Evolutionary conservation across 1,140 invertebrate genomes (phyloP), one percentile per base, ranked within the genome.

Genomic region (Yoshiicerus persimilis): DNA sequence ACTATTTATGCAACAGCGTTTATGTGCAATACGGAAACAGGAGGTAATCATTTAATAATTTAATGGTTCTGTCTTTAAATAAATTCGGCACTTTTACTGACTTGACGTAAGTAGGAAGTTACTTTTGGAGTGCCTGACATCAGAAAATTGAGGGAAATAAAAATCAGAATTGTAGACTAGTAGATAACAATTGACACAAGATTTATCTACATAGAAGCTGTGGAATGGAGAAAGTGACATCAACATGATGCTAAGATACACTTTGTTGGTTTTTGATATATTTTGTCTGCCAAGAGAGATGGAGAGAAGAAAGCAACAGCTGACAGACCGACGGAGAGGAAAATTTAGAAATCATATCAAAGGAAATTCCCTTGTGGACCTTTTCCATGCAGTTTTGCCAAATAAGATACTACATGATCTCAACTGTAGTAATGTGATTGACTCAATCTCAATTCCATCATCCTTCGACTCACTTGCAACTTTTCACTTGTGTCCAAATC

Each of bases 391-490:
- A 70, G 64, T 70, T 70, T 27, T 27, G 64, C 64, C 64, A 30
- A 70, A 70, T 70, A 70, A 70, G 64, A 70, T 70, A 10, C 10
- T 70, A 70, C 27, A 25, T 70, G 64, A 70, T 70, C 64, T 30
- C 64, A 70, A 70, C 64, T 70, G 64, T 70, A 27, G 23, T 70
- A 30, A 70, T 70, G 64, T 70, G 64, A 70, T 70, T 70, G 64
- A 70, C 64, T 70, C 64, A 70, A 70, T 70, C 64, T 70, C 64
- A 70, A 70, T 70, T 70, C 64, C 64, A 70, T 70, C 64, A 70
- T 70, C 64, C 27, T 70, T 70, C 27, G 64, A 25, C 23, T 70
- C 23, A 30, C 64, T 70, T 70, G 64, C 64, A 70, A 70, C 64
- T 27, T 70, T 70, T 70, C 64, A 70, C 64, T 70, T 70, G 64